Percentiles rank a stretch among this genome's conserved stretches.
These are phyloP conservation scores for Keiferia lycopersicella DNA, from an alignment of 2,888 invertebrate genomes.

Conservation along the genomic window DNA sequence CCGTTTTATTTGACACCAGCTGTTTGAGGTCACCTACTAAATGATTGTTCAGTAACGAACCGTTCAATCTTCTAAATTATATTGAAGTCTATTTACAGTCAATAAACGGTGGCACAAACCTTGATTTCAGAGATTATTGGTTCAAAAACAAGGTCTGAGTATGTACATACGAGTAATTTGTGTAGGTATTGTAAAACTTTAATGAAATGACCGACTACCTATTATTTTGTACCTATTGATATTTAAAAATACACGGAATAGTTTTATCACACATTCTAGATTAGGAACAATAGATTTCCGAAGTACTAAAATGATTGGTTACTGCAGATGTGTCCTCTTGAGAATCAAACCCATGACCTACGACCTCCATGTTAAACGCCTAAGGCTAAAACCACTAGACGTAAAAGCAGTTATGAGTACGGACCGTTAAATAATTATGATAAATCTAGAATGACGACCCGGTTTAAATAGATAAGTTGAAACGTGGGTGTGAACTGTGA, in stretches of 20 bases:
- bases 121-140: neutral
- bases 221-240: no score
- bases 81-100: neutral
- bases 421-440: constrained; percentile 9
- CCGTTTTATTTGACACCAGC: constrained; percentile 27
- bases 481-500: neutral
- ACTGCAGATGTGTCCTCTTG: no score
- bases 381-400: neutral
- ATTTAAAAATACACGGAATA: no score
- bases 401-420: neutral
- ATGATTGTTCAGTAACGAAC: neutral
- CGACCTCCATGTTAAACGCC: neutral
- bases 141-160: no score
- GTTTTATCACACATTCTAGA: no score
- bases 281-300: no score
- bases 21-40: neutral
- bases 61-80: neutral
- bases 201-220: no score
- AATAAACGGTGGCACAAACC: neutral
- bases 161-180: no score
- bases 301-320: no score
- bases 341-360: no score
- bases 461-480: constrained; percentile 4
- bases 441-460: constrained; percentile 7
- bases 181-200: no score